Percentiles rank a stretch among this genome's conserved stretches.
Evolutionary conservation across 1,140 invertebrate genomes (phyloP).

Genomic region (Drosophila virilis): DNA sequence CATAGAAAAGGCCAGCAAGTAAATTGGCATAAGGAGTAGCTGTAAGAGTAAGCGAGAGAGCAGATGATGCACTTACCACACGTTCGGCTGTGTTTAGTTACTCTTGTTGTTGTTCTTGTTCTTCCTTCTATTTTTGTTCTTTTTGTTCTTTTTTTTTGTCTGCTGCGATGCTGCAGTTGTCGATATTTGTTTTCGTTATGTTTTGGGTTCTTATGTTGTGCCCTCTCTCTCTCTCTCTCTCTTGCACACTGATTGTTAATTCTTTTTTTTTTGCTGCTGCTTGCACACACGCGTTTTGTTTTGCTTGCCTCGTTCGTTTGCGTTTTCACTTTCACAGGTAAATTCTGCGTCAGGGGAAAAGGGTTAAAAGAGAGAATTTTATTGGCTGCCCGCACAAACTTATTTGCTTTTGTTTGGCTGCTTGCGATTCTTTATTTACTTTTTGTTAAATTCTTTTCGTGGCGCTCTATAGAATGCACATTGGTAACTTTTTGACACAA

Average conservation of each 20-base stretch:
- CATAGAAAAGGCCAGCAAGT: slow-evolving; percentile 28
- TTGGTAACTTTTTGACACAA: slow-evolving; percentile 26
- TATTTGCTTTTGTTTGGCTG: slow-evolving; percentile 13
- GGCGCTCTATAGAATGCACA: slow-evolving; percentile 20
- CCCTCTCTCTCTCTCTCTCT: slow-evolving; percentile 12
- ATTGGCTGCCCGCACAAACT: slow-evolving; percentile 31
- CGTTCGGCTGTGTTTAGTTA: slow-evolving; percentile 36
- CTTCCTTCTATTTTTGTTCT: slow-evolving; percentile 40
- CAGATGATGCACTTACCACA: slow-evolving; percentile 43
- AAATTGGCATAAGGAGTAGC: neutral
- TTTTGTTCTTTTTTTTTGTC: slow-evolving; percentile 1
- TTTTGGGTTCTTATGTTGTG: slow-evolving; percentile 37
- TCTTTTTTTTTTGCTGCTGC: slow-evolving; percentile 26
- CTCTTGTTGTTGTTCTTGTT: slow-evolving; percentile 46
- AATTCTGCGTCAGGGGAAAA: slow-evolving; percentile 59
- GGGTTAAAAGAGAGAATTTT: slow-evolving; percentile 46
- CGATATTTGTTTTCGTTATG: slow-evolving; percentile 46
- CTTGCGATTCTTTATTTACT: neutral
- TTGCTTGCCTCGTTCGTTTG: slow-evolving; percentile 74
- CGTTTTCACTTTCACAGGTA: slow-evolving; percentile 80
- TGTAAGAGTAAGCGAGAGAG: neutral
- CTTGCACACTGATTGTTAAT: slow-evolving; percentile 15
- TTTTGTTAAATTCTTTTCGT: slow-evolving; percentile 2
- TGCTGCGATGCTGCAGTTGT: slow-evolving; percentile 43
- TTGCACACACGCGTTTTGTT: slow-evolving; percentile 72